phyloP scores from a whole-genome alignment of 2,797 vertebrate genomes.

The Myotis vivesi region DNA sequence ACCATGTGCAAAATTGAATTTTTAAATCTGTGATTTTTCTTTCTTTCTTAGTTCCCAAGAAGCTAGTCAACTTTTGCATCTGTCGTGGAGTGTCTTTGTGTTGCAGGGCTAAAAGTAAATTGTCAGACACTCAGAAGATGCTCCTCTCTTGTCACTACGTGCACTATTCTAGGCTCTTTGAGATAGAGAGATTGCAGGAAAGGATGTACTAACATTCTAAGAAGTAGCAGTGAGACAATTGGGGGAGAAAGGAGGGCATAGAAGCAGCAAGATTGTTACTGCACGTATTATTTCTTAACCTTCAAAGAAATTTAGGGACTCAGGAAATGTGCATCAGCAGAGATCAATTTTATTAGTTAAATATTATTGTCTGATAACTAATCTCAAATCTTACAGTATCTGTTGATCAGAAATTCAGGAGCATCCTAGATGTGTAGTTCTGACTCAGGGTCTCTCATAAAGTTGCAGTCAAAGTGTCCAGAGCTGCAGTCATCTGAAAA shows the following conservation, averaged over 20 bases:
- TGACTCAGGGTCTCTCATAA: neutral
- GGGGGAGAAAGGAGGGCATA: neutral
- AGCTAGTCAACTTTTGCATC: neutral
- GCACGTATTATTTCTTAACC: neutral
- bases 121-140: neutral
- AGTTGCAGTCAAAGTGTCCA: neutral
- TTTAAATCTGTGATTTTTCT: neutral
- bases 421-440: neutral
- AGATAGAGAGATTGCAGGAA: neutral
- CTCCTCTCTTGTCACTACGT: neutral
- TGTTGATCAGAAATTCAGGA: neutral
- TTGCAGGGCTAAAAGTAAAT: neutral
- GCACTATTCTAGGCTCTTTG: neutral
- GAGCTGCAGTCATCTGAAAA: neutral
- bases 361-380: neutral
- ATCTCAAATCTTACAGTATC: neutral
- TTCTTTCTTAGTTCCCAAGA: neutral
- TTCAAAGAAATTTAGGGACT: conserved; percentile 4
- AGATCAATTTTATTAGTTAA: neutral
- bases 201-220: neutral
- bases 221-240: neutral
- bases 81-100: neutral
- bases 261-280: neutral
- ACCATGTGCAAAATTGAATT: neutral
- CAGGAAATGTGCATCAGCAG: neutral